phyloP scores from a whole-genome alignment of 2,888 invertebrate species.

The Glaucopsyche alexis region DNA sequence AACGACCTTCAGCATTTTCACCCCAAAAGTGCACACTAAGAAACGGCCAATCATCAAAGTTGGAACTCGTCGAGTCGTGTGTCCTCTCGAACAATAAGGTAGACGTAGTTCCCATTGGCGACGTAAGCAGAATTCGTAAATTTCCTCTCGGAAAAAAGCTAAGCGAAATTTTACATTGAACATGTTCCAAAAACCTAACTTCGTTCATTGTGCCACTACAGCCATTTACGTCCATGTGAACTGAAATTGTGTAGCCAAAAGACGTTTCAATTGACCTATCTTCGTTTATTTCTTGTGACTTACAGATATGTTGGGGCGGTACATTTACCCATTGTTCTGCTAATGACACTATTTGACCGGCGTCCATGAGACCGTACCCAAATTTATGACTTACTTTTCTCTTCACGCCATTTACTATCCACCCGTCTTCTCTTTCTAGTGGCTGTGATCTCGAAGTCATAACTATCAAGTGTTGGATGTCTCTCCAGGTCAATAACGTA shows the following conservation, averaged over 20 bases:
- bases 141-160: constrained; percentile 96
- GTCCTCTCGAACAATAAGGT: constrained; percentile 96
- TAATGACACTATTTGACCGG: constrained; percentile 93
- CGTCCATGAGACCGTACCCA: constrained; percentile 99
- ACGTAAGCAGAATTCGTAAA: constrained; percentile 91
- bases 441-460: constrained; percentile 93
- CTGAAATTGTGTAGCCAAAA: constrained; percentile 87
- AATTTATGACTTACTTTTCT: constrained; percentile 98
- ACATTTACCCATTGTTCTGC: constrained; percentile 96
- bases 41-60: constrained; percentile 99
- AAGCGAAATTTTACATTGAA: constrained; percentile 96
- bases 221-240: constrained; percentile 94
- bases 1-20: constrained; percentile 91
- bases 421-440: constrained; percentile 93
- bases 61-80: constrained; percentile 92
- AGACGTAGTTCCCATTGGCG: constrained; percentile 96
- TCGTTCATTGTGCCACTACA: constrained; percentile 93
- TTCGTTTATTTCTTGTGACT: constrained; percentile 91
- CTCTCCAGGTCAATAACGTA: constrained; percentile 95
- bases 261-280: constrained; percentile 89
- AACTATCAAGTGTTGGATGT: constrained; percentile 97
- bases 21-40: constrained; percentile 99
- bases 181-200: constrained; percentile 96
- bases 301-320: constrained; percentile 97
- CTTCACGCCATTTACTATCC: constrained; percentile 96